Base-by-base conservation (phyloP, 2,888 invertebrate species). In the Oscheius sp. region DNA sequence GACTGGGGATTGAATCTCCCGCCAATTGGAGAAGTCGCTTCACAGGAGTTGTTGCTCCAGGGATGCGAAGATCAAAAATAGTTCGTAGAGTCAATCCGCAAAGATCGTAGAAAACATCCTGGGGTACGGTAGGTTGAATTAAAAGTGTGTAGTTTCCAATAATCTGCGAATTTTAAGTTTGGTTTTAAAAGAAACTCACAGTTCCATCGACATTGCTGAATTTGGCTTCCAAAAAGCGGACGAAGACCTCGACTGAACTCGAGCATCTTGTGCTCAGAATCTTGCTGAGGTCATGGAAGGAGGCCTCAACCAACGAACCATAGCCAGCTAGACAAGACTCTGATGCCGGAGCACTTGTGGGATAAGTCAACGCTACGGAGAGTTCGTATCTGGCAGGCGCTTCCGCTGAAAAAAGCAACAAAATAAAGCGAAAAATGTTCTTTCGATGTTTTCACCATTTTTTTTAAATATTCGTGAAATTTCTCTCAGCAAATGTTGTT, bases 171-270 rank as follows among this genome's bases (percentile, higher is more conserved):
- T 17, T 15, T 33, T 53, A 55, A 6, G n/a, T 39, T 25, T n/a
- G 17, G 53, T 25, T n/a, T 17, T 15, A 20, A 20, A 65, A 65
- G 3, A 25, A 20, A 61, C 82, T 80, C 61, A 87, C 85, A 74
- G 83, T 86, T 52, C 85, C 85, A 20, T 82, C 76, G 63, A 81
- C 80, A 29, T 86, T 81, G 37, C 81, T 76, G 50, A 88, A 87
- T 84, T 92, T 90, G 0, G 93, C 92, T 80, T 92, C 92, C 0
- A 95, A 90, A 83, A 95, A 93, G 0, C 94, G 92, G 0, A 96
- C 95, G 84, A 94, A 95, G 90, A 95, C 94, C 86, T 94, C 93
- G 0, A 95, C 94, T 83, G 94, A 95, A 53, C 95, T 93, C 3
- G 95, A 95, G 87, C 96, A 96, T 80, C 95, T 91, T 86, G 94